Evolutionary conservation across 1,140 invertebrate genomes (phyloP).

Genomic region (Drosophila ficusphila): DNA sequence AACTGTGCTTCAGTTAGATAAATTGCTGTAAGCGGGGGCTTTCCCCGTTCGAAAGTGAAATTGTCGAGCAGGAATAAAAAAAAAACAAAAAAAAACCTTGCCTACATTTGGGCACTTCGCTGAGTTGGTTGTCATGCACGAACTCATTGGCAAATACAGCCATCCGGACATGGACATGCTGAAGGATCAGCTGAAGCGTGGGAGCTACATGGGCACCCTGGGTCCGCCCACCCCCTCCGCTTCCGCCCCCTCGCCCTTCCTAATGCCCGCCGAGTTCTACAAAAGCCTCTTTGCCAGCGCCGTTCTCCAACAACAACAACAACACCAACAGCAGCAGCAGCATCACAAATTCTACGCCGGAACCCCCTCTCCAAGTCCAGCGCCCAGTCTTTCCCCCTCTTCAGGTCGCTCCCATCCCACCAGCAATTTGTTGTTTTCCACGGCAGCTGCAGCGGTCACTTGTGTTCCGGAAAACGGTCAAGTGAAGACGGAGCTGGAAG

Average conservation of each 20-base stretch:
- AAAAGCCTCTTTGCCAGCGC: slow-evolving; percentile 90
- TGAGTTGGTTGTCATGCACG: slow-evolving; percentile 46
- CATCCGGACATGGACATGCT: slow-evolving; percentile 57
- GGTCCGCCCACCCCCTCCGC: slow-evolving; percentile 28
- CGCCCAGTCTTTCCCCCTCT: slow-evolving; percentile 15
- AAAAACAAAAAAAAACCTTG: too few species aligned
- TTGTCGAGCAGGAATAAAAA: slow-evolving; percentile 22
- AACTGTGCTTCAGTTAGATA: slow-evolving; percentile 63
- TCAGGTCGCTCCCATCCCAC: slow-evolving; percentile 54
- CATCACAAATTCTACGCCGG: slow-evolving; percentile 51
- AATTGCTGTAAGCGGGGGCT: slow-evolving; percentile 28
- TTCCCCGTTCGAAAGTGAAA: slow-evolving; percentile 63
- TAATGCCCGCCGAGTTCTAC: slow-evolving; percentile 90
- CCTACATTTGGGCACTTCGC: slow-evolving; percentile 57
- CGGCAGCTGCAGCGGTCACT: slow-evolving; percentile 17
- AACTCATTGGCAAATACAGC: slow-evolving; percentile 51
- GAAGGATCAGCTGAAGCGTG: slow-evolving; percentile 66
- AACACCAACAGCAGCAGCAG: slow-evolving; percentile 69
- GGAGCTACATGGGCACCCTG: slow-evolving; percentile 45
- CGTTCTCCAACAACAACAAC: slow-evolving; percentile 85
- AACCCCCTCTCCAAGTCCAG: slow-evolving; percentile 45
- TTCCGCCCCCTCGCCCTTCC: slow-evolving; percentile 84
- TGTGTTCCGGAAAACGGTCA: slow-evolving; percentile 33
- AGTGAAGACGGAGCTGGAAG: slow-evolving; percentile 41
- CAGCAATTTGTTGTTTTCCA: slow-evolving; percentile 76